Evolutionary conservation across 1,140 invertebrate genomes (phyloP), one percentile per base, ranked within the genome.

Genomic region (Mya arenaria): DNA sequence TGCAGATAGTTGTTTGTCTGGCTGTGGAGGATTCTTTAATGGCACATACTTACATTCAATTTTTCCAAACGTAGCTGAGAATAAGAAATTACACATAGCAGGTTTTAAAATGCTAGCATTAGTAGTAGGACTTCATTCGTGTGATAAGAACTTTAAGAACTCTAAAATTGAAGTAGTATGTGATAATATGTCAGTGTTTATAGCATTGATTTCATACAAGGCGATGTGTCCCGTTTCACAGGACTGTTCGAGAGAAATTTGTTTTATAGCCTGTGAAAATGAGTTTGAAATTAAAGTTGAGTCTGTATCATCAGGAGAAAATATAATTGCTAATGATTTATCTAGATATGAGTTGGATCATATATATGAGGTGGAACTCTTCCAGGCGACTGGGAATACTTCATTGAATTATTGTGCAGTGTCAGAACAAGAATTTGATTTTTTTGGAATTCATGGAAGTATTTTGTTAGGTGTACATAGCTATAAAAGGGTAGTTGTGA

Each of bases 191-290:
- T 32, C 52, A 37, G 37, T 17, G 32, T 19, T 17, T 0, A 58
- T 32, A 23, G 52, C 60, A 3, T 58, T 60, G 19, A 73, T 58
- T 32, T 23, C 58, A 62, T 25, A 52, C 1, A 55, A 52, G 34
- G n/a, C 68, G 8, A 25, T 25, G 2, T 41, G 28, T 56, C 32
- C n/a, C 15, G 52, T 72, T 48, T 55, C 56, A 55, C 68, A 72
- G 34, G n/a, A n/a, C n/a, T 72, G 68, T 72, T 32, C 34, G 4
- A 52, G 68, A 32, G 68, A 72, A 55, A 25, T 56, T 23, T 55
- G 44, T 39, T 72, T 3, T 56, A 36, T 72, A 48, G 28, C 28
- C 10, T 25, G 44, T 52, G 36, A 19, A 32, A 23, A 34, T 39
- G 28, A 72, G 56, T 72, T 15, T 52, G 25, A 72, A 25, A 56